A percentile compares a stretch with the other conserved stretches of the same genome.
Conservation (phyloP, 2,797 vertebrate genomes). For the Mico argentatus region DNA sequence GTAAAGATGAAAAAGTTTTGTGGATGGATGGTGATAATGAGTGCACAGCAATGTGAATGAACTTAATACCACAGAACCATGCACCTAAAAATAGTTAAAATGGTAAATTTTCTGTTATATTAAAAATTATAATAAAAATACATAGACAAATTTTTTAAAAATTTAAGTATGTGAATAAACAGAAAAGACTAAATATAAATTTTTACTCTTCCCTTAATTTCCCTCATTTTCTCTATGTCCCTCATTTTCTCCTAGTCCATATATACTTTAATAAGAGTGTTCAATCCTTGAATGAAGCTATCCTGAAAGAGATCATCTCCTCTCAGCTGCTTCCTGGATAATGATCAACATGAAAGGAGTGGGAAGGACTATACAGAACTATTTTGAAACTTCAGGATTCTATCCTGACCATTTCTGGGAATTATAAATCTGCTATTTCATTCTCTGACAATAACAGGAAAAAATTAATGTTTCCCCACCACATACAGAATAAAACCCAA, state of each 20-base stretch:
- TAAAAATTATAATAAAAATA: neutral
- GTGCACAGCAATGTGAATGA: neutral
- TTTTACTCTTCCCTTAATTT: conserved; percentile 5
- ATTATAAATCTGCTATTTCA: neutral
- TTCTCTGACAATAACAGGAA: neutral
- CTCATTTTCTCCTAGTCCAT: neutral
- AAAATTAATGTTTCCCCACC: neutral
- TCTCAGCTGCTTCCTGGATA: neutral
- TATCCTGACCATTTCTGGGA: neutral
- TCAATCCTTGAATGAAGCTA: neutral
- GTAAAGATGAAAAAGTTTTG: neutral
- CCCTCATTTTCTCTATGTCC: no score
- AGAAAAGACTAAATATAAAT: neutral
- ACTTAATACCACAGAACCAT: neutral
- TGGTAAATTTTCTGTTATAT: neutral
- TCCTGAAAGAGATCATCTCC: neutral
- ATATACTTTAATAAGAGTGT: neutral
- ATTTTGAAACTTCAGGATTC: neutral
- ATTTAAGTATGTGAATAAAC: neutral
- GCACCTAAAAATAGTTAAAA: neutral
- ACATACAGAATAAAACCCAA: conserved; percentile 7
- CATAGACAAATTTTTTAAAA: neutral
- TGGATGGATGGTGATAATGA: neutral
- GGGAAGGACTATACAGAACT: neutral
- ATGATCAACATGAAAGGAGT: neutral